Evolutionary conservation across 1,140 invertebrate species (phyloP), one percentile per base, ranked within the genome.

Genomic region (Triops cancriformis): DNA sequence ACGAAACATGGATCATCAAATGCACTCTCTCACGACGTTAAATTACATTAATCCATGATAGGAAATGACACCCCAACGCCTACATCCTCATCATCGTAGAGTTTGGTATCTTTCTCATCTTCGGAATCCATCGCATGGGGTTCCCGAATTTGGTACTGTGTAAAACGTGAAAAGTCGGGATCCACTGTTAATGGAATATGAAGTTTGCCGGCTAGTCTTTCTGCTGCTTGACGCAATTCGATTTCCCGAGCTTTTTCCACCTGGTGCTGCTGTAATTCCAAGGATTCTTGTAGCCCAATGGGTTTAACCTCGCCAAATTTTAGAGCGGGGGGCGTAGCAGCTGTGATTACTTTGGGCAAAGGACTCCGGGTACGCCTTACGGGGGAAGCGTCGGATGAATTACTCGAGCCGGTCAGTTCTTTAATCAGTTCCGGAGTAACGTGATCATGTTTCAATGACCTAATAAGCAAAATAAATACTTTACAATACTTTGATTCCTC

Each of bases 271-370:
- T 90, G 88, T 27, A 90, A 82, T 77, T 84, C 84, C 11, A 90
- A 81, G 11, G 89, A 89, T 80, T 90, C 89, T 80, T 87, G 85
- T 64, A 90, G 82, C 77, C 81, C 85, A 75, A 90, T 82, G 41
- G 85, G 77, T 83, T 89, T 88, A 6, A 84, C 84, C 77, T 88
- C 85, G 77, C 86, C 87, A 81, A 86, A 74, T 88, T 80, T 78
- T 83, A 84, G 11, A 79, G 76, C 1, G 26, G 86, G 86, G 72
- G 86, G 90, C n/a, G 90, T 91, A 18, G 90, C 90, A 45, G 90
- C 88, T 73, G 77, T 2, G 90, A 42, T 45, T 28, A 26, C 73
- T 26, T 73, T 64, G 11, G 37, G 72, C 41, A 45, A 41, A 26
- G 31, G 64, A 27, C 51, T 73, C 1, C 26, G 77, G n/a, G 14